Evolutionary conservation across 1,140 invertebrate genomes (phyloP).

Genomic region (Bombus polaris): DNA sequence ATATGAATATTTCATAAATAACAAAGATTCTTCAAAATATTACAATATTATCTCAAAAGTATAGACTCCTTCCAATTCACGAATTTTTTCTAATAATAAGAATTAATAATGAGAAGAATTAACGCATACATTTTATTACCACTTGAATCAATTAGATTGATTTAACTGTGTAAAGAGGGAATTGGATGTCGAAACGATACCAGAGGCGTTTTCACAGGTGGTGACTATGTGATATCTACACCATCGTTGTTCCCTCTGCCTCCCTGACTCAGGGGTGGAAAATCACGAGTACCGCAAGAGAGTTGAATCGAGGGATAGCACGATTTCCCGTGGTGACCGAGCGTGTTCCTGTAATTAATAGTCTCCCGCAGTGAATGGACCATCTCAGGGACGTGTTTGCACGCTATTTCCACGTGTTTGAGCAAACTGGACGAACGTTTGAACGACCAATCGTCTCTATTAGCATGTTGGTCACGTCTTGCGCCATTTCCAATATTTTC

Average conservation of each 20-base stretch:
- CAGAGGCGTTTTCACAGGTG: conserved; percentile 37
- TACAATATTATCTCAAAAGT: too few species aligned
- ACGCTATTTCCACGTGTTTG: conserved; percentile 49
- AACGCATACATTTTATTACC: too few species aligned
- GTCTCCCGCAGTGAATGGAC: conserved; percentile 65
- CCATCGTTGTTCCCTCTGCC: conserved; percentile 23
- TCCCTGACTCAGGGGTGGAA: conserved; percentile 56
- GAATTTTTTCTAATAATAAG: background rate
- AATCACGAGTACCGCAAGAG: conserved; percentile 62
- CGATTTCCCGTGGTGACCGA: conserved; percentile 69
- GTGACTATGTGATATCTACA: conserved; percentile 48
- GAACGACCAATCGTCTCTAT: conserved; percentile 35
- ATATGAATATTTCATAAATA: too few species aligned
- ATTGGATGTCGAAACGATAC: conserved; percentile 71
- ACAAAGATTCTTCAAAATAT: too few species aligned
- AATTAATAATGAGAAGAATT: background rate
- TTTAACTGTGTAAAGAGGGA: conserved; percentile 27
- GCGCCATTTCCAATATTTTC: background rate
- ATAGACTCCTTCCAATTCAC: too few species aligned
- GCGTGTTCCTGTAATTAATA: conserved; percentile 77
- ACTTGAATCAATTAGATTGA: background rate
- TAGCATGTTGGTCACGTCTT: conserved; percentile 13
- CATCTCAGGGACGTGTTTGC: conserved; percentile 56
- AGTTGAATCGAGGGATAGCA: conserved; percentile 45
- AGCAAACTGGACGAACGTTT: conserved; percentile 54